phyloP scores from a whole-genome alignment of 2,113 vertebrate species.

The Chunga burmeisteri region DNA sequence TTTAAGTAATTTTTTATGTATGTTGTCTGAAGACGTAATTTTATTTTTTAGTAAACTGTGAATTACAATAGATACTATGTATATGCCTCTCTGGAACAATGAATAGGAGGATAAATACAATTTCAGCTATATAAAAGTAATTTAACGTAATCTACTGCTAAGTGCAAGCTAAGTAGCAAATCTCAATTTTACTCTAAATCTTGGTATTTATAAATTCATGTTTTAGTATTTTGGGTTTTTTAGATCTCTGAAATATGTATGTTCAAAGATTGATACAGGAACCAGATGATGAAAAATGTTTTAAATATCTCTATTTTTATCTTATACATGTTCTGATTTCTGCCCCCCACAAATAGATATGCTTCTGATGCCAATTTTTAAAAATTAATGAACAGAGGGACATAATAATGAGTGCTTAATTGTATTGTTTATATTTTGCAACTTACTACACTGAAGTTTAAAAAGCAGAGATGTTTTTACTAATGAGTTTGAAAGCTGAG shows the following conservation, averaged over 20 bases:
- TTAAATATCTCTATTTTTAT: neutral
- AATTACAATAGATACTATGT: neutral
- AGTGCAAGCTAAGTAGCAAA: neutral
- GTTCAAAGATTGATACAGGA: neutral
- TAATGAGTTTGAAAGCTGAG: neutral
- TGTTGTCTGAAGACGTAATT: neutral
- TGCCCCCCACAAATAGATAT: fast-evolving
- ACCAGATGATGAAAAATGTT: neutral
- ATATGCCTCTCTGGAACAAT: neutral
- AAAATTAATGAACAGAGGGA: neutral
- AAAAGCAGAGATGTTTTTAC: neutral
- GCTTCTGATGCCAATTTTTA: neutral
- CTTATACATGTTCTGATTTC: neutral
- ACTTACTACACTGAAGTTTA: neutral
- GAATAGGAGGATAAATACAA: neutral
- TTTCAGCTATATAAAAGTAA: neutral
- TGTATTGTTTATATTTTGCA: neutral
- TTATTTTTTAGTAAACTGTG: neutral
- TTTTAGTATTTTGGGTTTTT: neutral
- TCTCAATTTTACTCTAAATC: neutral
- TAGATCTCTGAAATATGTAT: neutral
- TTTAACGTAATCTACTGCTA: neutral
- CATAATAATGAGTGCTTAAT: neutral
- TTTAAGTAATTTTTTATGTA: neutral
- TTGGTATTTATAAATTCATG: neutral